Evolutionary conservation across 2,888 invertebrate genomes (phyloP).

Genomic region (Drosophila percnosoma): DNA sequence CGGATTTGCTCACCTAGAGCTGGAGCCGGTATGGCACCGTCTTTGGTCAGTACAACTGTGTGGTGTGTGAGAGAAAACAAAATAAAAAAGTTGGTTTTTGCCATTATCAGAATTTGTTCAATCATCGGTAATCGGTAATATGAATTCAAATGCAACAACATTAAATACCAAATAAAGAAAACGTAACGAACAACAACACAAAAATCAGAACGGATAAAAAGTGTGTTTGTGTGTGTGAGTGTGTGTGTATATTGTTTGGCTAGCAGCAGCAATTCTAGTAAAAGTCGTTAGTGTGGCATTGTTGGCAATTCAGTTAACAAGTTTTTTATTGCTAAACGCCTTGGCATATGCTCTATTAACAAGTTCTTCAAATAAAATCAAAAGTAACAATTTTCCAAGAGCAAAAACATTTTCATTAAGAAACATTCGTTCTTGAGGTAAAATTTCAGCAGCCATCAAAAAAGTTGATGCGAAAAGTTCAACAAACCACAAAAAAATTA

Average conservation of each 20-base stretch:
- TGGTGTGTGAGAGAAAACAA: constrained; percentile 76
- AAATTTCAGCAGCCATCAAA: constrained; percentile 55
- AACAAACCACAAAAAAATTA: constrained; percentile 29
- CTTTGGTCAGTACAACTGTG: constrained; percentile 85
- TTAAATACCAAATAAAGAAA: constrained; percentile 37
- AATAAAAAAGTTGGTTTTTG: constrained; percentile 52
- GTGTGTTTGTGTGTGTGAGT: constrained; percentile 15
- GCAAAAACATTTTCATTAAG: constrained; percentile 74
- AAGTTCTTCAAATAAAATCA: constrained; percentile 54
- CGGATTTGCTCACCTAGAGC: constrained; percentile 85
- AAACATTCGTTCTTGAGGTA: constrained; percentile 65
- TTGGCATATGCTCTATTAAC: constrained; percentile 54
- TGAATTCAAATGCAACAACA: constrained; percentile 45
- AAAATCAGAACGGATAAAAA: constrained; percentile 19
- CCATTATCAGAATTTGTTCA: constrained; percentile 43
- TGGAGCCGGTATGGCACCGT: constrained; percentile 85
- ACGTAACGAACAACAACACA: constrained; percentile 36
- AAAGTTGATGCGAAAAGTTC: constrained; percentile 75
- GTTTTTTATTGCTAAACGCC: constrained; percentile 58
- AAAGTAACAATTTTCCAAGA: constrained; percentile 42
- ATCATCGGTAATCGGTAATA: constrained; percentile 29
- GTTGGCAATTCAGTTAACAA: constrained; percentile 65
- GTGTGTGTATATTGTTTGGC: constrained; percentile 32
- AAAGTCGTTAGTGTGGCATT: constrained; percentile 55
- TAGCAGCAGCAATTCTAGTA: constrained; percentile 64